These are phyloP conservation scores for Naja naja DNA, from an alignment of 2,113 vertebrate species.

Conservation along the genomic window DNA sequence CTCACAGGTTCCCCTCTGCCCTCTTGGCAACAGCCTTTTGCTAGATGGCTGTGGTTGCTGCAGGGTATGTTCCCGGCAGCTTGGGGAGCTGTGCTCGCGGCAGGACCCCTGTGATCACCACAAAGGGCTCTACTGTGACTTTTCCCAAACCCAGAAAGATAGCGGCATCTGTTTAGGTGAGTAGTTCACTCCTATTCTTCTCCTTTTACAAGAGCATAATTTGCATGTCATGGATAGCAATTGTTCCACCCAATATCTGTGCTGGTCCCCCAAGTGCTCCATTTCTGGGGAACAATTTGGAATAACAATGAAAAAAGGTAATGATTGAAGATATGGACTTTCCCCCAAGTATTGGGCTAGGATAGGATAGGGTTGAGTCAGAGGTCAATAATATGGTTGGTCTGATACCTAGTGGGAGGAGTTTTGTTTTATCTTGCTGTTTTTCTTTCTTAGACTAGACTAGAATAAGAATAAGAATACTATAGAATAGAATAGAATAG, in stretches of 20 bases:
- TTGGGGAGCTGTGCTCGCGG: conserved; percentile 70
- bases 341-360: background rate
- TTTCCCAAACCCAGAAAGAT: conserved; percentile 61
- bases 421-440: background rate
- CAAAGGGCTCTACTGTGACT: conserved; percentile 77
- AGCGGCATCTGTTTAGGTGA: conserved; percentile 77
- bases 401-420: background rate
- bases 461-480: too few relatives aligned
- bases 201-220: background rate
- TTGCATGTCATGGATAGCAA: background rate
- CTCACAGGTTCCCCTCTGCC: conserved; percentile 60
- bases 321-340: background rate
- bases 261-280: background rate
- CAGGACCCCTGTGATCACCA: conserved; percentile 77
- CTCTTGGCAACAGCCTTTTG: conserved; percentile 70
- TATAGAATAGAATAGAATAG: too few relatives aligned
- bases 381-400: background rate
- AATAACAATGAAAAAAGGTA: background rate
- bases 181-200: background rate
- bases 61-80: conserved; percentile 76
- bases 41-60: conserved; percentile 80
- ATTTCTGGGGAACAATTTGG: background rate
- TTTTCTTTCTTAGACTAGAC: background rate
- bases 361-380: too few relatives aligned
- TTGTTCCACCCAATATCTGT: background rate